A percentile compares a stretch with the other conserved stretches of the same genome.
These are phyloP conservation scores for Pachypsylla venusta DNA, from an alignment of 1,140 invertebrate species.

Conservation along the genomic window DNA sequence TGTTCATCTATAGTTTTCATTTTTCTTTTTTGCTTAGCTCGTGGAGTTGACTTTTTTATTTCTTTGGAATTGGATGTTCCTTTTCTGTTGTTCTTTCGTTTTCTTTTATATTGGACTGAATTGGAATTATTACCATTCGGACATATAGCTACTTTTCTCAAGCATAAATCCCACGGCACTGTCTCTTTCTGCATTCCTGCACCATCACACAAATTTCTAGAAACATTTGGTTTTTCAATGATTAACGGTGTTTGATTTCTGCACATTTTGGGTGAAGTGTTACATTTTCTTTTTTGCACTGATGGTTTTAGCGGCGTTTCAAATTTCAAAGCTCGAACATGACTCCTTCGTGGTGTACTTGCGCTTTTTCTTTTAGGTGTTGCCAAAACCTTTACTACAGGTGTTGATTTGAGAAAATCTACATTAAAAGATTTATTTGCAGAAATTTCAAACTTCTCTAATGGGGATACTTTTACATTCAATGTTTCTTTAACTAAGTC, in stretches of 20 bases:
- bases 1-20: neutral
- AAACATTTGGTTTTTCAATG: slow-evolving; percentile 10
- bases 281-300: neutral
- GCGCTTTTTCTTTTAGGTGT: neutral
- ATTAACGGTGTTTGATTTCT: neutral
- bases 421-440: too few species aligned
- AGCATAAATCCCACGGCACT: slow-evolving; percentile 1
- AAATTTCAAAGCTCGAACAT: neutral
- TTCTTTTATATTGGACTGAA: neutral
- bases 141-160: neutral
- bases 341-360: neutral
- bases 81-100: neutral
- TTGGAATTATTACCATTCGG: neutral
- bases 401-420: slow-evolving; percentile 6
- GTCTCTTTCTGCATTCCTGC: neutral
- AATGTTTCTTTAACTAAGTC: too few species aligned
- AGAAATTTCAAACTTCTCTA: too few species aligned
- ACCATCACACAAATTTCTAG: slow-evolving; percentile 3
- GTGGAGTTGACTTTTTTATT: too few species aligned
- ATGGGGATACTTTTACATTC: too few species aligned
- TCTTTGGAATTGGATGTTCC: neutral
- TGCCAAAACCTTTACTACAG: neutral
- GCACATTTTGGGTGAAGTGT: neutral
- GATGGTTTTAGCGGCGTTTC: neutral
- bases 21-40: too few species aligned